These are phyloP conservation scores for Agrotis exclamationis DNA, from an alignment of 2,888 invertebrate genomes.

Conservation along the genomic window DNA sequence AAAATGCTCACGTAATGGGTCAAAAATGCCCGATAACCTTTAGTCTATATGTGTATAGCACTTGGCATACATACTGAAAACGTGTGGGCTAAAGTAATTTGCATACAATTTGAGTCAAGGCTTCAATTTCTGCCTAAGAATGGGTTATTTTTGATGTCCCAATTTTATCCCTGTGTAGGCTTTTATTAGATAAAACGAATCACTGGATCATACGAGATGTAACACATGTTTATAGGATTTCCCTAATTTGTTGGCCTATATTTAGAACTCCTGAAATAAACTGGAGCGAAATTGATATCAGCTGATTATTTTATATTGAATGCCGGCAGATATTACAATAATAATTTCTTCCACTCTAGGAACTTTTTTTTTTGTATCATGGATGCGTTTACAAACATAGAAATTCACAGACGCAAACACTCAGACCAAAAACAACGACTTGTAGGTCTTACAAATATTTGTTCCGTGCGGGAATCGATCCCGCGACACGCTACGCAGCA, in stretches of 20 bases:
- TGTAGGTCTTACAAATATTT: too few species aligned
- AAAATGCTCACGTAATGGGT: too few species aligned
- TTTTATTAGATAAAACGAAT: constrained; percentile 27
- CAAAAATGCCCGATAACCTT: background rate
- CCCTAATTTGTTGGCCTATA: background rate
- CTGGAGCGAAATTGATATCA: background rate
- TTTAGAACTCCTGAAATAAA: constrained; percentile 11
- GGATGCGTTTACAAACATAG: too few species aligned
- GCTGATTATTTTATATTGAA: background rate
- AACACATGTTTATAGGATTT: background rate
- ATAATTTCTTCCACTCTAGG: too few species aligned
- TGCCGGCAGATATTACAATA: too few species aligned
- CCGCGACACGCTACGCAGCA: too few species aligned
- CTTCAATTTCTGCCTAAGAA: constrained; percentile 13
- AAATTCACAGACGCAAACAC: too few species aligned
- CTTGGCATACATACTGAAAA: background rate
- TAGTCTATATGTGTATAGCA: background rate
- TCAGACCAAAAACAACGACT: too few species aligned
- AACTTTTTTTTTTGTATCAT: too few species aligned
- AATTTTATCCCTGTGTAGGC: constrained; percentile 16
- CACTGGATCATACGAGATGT: constrained; percentile 16
- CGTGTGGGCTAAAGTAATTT: constrained; percentile 39
- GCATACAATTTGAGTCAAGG: constrained; percentile 34
- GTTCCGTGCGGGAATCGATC: too few species aligned
- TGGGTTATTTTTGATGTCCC: constrained; percentile 22